Percentiles rank a stretch among this genome's conserved stretches.
These are phyloP conservation scores for Pseudopleuronectes americanus DNA, from an alignment of 2,797 vertebrate genomes.

Conservation along the genomic window DNA sequence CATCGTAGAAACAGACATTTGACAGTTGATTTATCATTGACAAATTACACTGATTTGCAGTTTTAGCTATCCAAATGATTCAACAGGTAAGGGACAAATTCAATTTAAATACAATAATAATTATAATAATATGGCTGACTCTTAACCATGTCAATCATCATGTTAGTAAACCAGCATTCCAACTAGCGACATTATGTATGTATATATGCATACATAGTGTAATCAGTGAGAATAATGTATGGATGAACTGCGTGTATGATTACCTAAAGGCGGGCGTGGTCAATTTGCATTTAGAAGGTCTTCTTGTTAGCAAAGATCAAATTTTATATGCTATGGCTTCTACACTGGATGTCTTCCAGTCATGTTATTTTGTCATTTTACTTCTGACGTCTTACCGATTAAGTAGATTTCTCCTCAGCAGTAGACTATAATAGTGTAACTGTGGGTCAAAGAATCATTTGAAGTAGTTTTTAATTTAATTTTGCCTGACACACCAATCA, in stretches of 20 bases:
- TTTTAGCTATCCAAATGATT: background rate
- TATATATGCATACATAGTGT: no score
- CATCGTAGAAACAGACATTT: background rate
- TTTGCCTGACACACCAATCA: no score
- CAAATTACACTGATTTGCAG: background rate
- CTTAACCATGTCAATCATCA: background rate
- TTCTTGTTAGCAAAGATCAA: background rate
- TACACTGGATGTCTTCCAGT: background rate
- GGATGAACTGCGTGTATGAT: background rate
- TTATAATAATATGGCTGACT: no score
- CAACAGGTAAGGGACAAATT: no score
- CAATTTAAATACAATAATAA: background rate
- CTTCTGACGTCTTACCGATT: background rate
- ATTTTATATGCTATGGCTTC: background rate
- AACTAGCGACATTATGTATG: background rate
- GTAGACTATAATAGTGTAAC: background rate
- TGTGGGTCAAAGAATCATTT: background rate
- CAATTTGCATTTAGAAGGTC: background rate
- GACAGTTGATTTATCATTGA: background rate
- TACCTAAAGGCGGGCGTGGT: background rate
- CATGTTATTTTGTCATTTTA: background rate
- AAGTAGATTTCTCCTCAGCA: background rate
- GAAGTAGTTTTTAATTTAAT: background rate
- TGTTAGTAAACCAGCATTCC: background rate
- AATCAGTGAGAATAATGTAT: background rate